Evolutionary conservation across 2,797 vertebrate species (phyloP), one percentile per base, ranked within the genome.

Genomic region (Lepilemur ruficaudatus): DNA sequence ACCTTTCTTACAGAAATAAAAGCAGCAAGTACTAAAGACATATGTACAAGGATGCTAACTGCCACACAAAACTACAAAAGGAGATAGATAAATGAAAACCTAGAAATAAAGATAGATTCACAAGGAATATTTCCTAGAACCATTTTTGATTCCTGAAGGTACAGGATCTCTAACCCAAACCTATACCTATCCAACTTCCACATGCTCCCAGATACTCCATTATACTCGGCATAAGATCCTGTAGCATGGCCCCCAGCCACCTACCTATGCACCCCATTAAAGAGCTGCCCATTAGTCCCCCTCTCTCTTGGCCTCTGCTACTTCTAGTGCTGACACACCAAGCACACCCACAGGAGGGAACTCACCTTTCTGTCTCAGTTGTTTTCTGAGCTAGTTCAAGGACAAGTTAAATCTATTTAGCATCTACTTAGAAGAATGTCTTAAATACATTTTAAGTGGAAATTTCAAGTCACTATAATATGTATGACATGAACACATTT

Each of bases 401-500:
- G 73, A 30, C 15, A 57, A 20, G 1, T 50, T 52, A 52, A 73
- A 76, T 78, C 91, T 63, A 75, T 41, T 78, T 88, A 67, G 12
- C 30, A 28, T 25, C 73, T 83, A 46, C 30, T n/a, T 82, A 67
- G 63, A 80, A 76, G 46, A 91, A 63, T 59, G 50, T 83, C 65
- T 84, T 63, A 69, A 87, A 76, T 65, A 52, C 18, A 43, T 61
- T 41, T 92, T 82, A 50, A 80, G 46, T 83, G 59, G 59, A 81
- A 76, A 67, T 86, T 79, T 65, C 73, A 93, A 65, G 61, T 73
- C 28, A 23, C 50, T 43, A 28, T 59, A 52, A 52, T 69, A 57
- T 38, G 41, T 18, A 93, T 28, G 46, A 38, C 75, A 91, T 15
- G 89, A 81, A 43, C 28, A 15, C 22, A 59, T 79, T 85, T 96